Conservation (phyloP, 2,888 invertebrate genomes). For the Eutolmus rufibarbis region DNA sequence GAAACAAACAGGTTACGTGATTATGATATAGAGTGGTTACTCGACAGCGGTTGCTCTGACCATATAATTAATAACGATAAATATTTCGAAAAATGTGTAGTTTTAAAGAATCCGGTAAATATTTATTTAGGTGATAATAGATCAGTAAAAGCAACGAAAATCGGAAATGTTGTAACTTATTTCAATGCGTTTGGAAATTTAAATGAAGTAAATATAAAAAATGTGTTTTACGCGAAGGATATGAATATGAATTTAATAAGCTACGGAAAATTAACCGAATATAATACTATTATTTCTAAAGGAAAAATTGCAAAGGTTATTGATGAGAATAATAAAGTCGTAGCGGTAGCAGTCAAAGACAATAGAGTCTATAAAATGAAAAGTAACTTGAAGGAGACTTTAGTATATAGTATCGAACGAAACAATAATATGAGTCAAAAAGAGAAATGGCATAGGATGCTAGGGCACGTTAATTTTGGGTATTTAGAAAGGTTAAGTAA, state of each 20-base stretch:
- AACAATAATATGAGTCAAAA: no score
- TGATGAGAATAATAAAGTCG: background rate
- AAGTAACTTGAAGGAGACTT: no score
- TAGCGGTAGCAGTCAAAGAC: constrained; percentile 7
- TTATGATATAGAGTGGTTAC: background rate
- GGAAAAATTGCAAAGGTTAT: constrained; percentile 24
- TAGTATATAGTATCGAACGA: no score
- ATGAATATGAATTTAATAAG: constrained; percentile 42
- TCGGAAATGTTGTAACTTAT: constrained; percentile 8
- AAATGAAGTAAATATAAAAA: constrained; percentile 23
- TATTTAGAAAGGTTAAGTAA: no score
- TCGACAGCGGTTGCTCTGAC: constrained; percentile 33
- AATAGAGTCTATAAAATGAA: background rate
- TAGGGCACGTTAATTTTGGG: no score
- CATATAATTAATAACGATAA: constrained; percentile 27
- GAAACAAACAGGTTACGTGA: constrained; percentile 20
- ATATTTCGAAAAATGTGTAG: constrained; percentile 13
- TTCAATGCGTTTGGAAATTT: constrained; percentile 1
- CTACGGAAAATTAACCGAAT: constrained; percentile 33
- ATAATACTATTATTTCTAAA: constrained; percentile 22
- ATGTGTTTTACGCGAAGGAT: constrained; percentile 38
- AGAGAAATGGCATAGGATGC: no score
- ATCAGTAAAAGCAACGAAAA: constrained; percentile 11
- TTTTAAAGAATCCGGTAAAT: constrained; percentile 2
- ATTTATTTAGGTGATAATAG: constrained; percentile 7